Base-by-base conservation (phyloP, 2,888 invertebrate species). In the Thumatha senex region DNA sequence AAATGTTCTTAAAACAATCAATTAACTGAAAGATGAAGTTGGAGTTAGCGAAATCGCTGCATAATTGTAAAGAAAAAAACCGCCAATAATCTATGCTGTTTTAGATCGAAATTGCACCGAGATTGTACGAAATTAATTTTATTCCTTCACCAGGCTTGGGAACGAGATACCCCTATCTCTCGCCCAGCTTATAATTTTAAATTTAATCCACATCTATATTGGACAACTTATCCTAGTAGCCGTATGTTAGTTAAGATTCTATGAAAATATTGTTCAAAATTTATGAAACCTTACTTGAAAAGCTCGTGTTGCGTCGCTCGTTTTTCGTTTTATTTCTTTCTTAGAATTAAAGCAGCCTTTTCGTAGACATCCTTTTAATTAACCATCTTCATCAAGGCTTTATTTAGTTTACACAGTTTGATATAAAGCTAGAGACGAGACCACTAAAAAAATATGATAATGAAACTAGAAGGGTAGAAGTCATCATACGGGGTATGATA, bases 361-460 rank as follows among this genome's bases (percentile, higher is more conserved):
- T 5, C 38, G 34, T 40, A 46, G 42, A 24, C 13, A 46, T 39
- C 12, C 2, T 12, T 24, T 48, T 47, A 44, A 44, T 40, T 29
- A 48, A 51, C 48, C 35, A 35, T 39, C 36, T 47, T 38, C 52
- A 46, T 50, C n/a, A 48, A 30, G 31, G 14, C 34, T 39, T 7
- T 45, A 33, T 40, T 46, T 35, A 40, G 30, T 49, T 40, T 48
- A 47, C 11, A 8, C 7, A 39, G 0, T n/a, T 39, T n/a, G 1
- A 24, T 39, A 11, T 10, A 11, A 38, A 11, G 11, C 0, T n/a
- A 18, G 14, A 14, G 18, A 5, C 18, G 18, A 4, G 3, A 24
- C 5, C 18, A 24, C 18, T 2, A 24, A 24, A 24, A 24, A 24
- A 24, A 24, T 24, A 24, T 24, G 5, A 4, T 24, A 2, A 24